phyloP scores from a whole-genome alignment of 2,113 vertebrate genomes.

The Thinocorus orbignyianus region DNA sequence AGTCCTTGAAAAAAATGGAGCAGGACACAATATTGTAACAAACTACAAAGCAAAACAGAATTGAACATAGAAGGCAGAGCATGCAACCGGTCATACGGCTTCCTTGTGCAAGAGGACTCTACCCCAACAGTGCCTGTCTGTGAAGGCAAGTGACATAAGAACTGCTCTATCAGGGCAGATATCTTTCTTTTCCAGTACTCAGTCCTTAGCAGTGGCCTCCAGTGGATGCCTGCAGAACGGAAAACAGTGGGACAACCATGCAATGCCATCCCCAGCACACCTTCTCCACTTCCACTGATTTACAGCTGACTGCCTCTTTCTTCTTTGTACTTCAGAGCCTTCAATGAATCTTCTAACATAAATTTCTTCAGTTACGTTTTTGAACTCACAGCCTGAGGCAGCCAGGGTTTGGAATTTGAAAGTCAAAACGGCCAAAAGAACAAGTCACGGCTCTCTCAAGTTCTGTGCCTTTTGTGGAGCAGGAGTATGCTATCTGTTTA shows the following conservation, averaged over 20 bases:
- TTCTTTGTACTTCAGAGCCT: not conserved
- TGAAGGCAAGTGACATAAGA: not conserved
- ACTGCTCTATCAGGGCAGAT: not conserved
- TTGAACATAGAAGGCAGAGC: not conserved
- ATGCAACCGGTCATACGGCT: not conserved
- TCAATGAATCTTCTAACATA: not conserved
- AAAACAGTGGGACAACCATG: not conserved
- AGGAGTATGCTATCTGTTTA: not conserved
- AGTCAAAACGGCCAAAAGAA: not conserved
- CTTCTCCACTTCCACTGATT: not conserved
- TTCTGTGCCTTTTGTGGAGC: not conserved
- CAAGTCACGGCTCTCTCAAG: not conserved
- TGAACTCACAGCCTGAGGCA: not conserved
- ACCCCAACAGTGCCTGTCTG: accelerated
- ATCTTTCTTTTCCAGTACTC: not conserved
- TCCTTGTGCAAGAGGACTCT: not conserved
- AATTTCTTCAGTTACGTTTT: not conserved
- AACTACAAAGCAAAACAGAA: not conserved
- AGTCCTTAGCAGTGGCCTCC: not conserved
- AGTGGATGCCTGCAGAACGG: not conserved
- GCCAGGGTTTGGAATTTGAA: not conserved
- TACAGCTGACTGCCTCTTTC: not conserved
- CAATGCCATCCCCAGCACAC: accelerated
- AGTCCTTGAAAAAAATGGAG: not conserved
- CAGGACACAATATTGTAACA: accelerated